phyloP scores from a whole-genome alignment of 2,113 vertebrate genomes.

The Alethe castanea region DNA sequence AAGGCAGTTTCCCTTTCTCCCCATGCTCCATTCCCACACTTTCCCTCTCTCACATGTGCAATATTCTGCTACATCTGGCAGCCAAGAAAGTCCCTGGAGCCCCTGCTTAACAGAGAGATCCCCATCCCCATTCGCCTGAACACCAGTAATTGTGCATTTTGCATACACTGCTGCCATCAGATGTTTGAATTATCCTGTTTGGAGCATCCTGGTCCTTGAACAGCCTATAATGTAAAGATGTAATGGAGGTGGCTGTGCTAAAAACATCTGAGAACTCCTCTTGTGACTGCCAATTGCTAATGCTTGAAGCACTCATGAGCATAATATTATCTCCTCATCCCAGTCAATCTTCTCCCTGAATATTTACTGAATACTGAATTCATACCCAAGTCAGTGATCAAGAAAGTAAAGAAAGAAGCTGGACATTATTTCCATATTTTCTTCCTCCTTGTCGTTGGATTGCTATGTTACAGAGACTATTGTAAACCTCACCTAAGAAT shows the following conservation, averaged over 20 bases:
- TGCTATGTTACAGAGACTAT: background rate
- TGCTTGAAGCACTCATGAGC: background rate
- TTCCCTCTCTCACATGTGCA: background rate
- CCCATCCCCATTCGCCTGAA: background rate
- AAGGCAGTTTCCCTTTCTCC: background rate
- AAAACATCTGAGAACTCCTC: background rate
- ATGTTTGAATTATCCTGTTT: background rate
- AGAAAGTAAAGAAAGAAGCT: background rate
- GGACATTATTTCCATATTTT: background rate
- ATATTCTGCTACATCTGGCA: background rate
- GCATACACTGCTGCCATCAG: background rate
- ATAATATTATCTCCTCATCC: background rate
- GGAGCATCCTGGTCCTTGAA: background rate
- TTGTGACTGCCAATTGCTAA: background rate
- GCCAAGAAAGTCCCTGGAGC: background rate
- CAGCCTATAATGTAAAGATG: background rate
- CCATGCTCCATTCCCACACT: background rate
- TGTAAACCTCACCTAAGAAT: background rate
- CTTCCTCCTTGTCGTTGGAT: background rate
- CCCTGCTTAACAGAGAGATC: background rate
- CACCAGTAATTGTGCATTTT: background rate
- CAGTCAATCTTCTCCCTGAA: background rate
- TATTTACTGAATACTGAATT: background rate
- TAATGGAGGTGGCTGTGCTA: background rate
- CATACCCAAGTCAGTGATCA: background rate